phyloP scores from a whole-genome alignment of 1,140 invertebrate species.

The Maniola jurtina region DNA sequence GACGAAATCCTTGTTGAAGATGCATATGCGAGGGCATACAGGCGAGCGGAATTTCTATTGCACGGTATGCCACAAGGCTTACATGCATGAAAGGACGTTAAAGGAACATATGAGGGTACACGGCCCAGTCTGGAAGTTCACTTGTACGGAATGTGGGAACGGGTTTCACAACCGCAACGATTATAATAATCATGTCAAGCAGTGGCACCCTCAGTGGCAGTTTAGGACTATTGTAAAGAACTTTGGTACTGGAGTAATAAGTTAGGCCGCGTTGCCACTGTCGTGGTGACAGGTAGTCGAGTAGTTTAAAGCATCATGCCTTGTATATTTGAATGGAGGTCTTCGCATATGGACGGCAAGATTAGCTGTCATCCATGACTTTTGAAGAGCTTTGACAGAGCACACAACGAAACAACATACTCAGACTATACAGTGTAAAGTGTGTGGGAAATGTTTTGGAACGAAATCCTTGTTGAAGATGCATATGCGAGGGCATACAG shows the following conservation, averaged over 20 bases:
- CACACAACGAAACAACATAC: conserved; percentile 77
- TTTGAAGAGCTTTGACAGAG: conserved; percentile 62
- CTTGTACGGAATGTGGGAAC: conserved; percentile 76
- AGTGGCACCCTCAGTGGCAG: conserved; percentile 70
- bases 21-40: conserved; percentile 85
- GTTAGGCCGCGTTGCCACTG: background rate
- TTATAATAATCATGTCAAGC: conserved; percentile 67
- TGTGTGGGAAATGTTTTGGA: conserved; percentile 79
- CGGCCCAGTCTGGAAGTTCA: conserved; percentile 76
- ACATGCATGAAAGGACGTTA: conserved; percentile 84
- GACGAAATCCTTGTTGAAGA: conserved; percentile 82
- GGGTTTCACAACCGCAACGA: conserved; percentile 73
- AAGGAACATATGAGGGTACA: conserved; percentile 85
- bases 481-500: conserved; percentile 85
- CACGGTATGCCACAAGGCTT: conserved; percentile 80
- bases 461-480: conserved; percentile 82
- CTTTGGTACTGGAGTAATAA: conserved; percentile 39
- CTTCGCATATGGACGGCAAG: no score
- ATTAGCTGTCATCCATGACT: no score
- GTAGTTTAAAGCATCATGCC: no score
- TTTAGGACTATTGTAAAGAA: conserved; percentile 54
- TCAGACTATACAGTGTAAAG: conserved; percentile 78
- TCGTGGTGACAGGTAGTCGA: no score
- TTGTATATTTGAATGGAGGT: no score
- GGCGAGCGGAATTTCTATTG: conserved; percentile 82